Evolutionary conservation across 92 coral and sea anemone genomes (phyloP).

Genomic region (Galaxea fascicularis): DNA sequence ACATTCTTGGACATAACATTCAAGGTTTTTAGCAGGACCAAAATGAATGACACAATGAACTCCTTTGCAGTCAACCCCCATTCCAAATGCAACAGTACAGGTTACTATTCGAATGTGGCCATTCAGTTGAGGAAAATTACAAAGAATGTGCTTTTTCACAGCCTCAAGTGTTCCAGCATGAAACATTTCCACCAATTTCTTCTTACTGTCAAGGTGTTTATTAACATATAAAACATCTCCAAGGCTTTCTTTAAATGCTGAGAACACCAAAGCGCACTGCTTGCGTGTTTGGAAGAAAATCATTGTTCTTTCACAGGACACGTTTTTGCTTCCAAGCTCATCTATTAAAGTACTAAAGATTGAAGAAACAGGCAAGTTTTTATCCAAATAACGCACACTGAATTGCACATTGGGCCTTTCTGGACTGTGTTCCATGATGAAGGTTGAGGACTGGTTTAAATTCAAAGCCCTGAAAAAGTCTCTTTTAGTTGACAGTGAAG

Average conservation of each 20-base stretch:
- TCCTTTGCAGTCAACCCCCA: slow-evolving; percentile 60
- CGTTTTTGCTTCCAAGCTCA: slow-evolving; percentile 40
- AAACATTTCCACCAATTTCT: slow-evolving; percentile 70
- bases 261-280: slow-evolving; percentile 63
- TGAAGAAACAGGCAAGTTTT: slow-evolving; percentile 56
- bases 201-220: background rate
- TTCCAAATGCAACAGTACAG: slow-evolving; percentile 69
- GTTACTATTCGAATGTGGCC: slow-evolving; percentile 65
- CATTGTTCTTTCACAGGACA: slow-evolving; percentile 54
- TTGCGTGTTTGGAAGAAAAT: slow-evolving; percentile 70
- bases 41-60: slow-evolving; percentile 56
- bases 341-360: slow-evolving; percentile 51
- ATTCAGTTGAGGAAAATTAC: slow-evolving; percentile 33
- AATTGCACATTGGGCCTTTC: slow-evolving; percentile 66
- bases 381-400: slow-evolving; percentile 59
- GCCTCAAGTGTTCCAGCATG: slow-evolving; percentile 72
- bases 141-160: slow-evolving; percentile 60
- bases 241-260: slow-evolving; percentile 56
- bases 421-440: slow-evolving; percentile 66
- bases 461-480: slow-evolving; percentile 63
- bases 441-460: slow-evolving; percentile 26
- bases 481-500: slow-evolving; percentile 66
- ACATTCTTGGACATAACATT: slow-evolving; percentile 66
- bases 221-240: slow-evolving; percentile 27
- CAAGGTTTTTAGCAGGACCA: slow-evolving; percentile 73